Evolutionary conservation across 2,888 invertebrate genomes (phyloP).

Genomic region (Lasioglossum morio): DNA sequence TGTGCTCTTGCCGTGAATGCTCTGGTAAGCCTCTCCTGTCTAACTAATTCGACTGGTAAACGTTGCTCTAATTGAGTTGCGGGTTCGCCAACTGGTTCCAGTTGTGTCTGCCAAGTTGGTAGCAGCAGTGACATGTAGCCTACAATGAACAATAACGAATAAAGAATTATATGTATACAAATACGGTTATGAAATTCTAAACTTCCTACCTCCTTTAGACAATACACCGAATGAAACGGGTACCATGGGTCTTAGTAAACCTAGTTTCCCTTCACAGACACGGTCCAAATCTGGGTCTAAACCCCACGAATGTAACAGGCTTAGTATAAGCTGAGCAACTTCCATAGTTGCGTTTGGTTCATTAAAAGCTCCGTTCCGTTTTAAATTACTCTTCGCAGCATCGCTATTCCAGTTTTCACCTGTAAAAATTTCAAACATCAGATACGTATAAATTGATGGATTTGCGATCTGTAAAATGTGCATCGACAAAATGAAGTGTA

Average conservation of each 20-base stretch:
- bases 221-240: constrained; percentile 98
- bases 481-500: constrained; percentile 11
- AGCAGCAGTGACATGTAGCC: constrained; percentile 97
- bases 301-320: constrained; percentile 98
- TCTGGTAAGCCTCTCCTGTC: constrained; percentile 91
- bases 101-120: constrained; percentile 92
- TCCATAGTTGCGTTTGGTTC: constrained; percentile 93
- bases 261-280: constrained; percentile 96
- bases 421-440: constrained; percentile 48
- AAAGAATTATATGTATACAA: background rate
- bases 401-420: constrained; percentile 82
- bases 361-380: constrained; percentile 82
- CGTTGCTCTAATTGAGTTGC: constrained; percentile 85
- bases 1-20: constrained; percentile 95
- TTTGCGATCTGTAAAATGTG: constrained; percentile 19
- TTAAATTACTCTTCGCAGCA: constrained; percentile 77
- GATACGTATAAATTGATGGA: background rate
- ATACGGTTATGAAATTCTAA: background rate
- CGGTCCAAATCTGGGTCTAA: constrained; percentile 97
- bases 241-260: constrained; percentile 95
- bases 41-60: constrained; percentile 90
- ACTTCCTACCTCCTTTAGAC: constrained; percentile 91
- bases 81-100: constrained; percentile 82
- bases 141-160: constrained; percentile 56
- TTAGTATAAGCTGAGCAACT: constrained; percentile 96